Conservation (phyloP, 2,888 invertebrate genomes). For the Harpagoxenus sublaevis region DNA sequence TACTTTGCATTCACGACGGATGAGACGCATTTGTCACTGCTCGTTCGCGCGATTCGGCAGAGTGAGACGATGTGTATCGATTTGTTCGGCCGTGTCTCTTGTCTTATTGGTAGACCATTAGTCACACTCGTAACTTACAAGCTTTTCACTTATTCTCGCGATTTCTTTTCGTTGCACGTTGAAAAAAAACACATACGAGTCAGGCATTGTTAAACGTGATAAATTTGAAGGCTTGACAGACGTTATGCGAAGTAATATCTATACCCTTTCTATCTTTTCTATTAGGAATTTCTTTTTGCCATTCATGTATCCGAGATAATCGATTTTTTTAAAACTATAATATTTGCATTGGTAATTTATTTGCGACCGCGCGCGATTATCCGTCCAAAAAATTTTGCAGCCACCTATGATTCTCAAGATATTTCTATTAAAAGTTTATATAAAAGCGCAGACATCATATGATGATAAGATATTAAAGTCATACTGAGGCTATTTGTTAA, state of each 20-base stretch:
- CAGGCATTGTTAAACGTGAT: constrained; percentile 40
- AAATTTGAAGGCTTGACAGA: constrained; percentile 53
- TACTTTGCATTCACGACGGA: constrained; percentile 61
- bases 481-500: not conserved
- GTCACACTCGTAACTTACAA: constrained; percentile 64
- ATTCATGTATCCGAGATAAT: not conserved
- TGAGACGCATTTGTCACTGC: constrained; percentile 63
- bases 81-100: constrained; percentile 37
- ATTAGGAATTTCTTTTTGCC: not conserved
- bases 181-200: constrained; percentile 41
- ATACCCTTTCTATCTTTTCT: not conserved
- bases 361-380: not conserved
- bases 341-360: not conserved
- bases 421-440: not conserved
- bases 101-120: constrained; percentile 55
- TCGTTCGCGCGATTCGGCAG: constrained; percentile 45
- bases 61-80: constrained; percentile 67
- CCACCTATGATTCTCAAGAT: not conserved
- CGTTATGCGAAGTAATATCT: not conserved
- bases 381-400: not conserved
- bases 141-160: constrained; percentile 42
- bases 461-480: not conserved
- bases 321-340: not conserved
- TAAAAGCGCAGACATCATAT: not conserved
- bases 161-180: constrained; percentile 18